These are phyloP conservation scores for Limnephilus lunatus DNA, from an alignment of 2,888 invertebrate genomes.

Conservation along the genomic window DNA sequence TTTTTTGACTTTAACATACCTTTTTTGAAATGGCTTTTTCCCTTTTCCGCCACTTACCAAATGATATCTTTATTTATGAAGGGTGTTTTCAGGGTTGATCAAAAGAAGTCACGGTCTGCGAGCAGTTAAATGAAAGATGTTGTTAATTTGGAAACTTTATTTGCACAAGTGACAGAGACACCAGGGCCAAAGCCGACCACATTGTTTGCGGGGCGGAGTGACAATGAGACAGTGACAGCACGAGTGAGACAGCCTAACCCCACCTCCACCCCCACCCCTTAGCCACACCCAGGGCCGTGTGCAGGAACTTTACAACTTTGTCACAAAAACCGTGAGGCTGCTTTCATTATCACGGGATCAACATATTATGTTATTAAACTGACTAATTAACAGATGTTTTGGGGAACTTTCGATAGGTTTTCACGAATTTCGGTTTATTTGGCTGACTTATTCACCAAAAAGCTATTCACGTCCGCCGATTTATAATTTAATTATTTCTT, in stretches of 20 bases:
- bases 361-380: not conserved
- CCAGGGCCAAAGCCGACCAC: conserved; percentile 14
- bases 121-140: conserved; percentile 35
- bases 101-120: not conserved
- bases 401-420: not conserved
- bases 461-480: not conserved
- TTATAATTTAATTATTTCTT: not conserved
- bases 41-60: not conserved
- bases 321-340: not conserved
- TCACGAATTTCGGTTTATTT: not conserved
- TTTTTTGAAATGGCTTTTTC: not conserved
- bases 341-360: not conserved
- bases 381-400: not conserved
- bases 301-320: not conserved
- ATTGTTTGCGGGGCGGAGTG: conserved; percentile 32
- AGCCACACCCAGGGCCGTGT: not conserved
- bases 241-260: not conserved
- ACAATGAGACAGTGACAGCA: not conserved
- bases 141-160: conserved; percentile 47
- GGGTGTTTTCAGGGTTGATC: not conserved
- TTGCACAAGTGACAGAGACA: conserved; percentile 35
- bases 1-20: not conserved
- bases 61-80: not conserved
- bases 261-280: not conserved
- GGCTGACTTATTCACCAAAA: not conserved